phyloP scores from a whole-genome alignment of 2,797 vertebrate genomes.

The Xenops minutus region DNA sequence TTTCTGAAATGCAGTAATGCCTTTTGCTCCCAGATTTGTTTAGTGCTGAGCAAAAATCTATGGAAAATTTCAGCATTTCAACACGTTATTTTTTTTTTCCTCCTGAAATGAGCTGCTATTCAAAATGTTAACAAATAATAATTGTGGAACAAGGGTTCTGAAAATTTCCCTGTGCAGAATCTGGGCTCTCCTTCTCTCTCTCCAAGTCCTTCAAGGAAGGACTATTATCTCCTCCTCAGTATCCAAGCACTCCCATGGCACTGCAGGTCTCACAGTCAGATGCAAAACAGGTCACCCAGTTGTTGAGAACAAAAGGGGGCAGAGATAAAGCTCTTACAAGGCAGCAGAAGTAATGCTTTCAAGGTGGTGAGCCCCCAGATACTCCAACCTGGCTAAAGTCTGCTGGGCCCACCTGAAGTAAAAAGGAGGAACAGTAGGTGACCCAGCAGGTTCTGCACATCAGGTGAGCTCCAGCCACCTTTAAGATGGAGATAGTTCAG shows the following conservation, averaged over 20 bases:
- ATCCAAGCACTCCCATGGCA: fast-evolving
- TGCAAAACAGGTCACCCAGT: background rate
- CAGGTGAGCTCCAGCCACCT: background rate
- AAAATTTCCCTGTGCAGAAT: background rate
- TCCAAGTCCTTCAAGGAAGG: background rate
- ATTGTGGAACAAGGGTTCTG: background rate
- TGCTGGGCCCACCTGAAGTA: background rate
- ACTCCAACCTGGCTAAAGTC: background rate
- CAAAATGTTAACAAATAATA: background rate
- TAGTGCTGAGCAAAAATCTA: background rate
- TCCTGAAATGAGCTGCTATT: background rate
- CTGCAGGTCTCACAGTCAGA: background rate
- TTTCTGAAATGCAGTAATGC: constrained; percentile 17
- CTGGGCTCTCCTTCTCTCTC: background rate
- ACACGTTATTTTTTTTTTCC: background rate
- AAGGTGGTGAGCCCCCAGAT: background rate
- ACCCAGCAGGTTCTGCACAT: background rate
- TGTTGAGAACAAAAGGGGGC: background rate
- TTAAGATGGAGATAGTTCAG: background rate
- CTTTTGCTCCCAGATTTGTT: background rate
- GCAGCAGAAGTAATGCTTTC: background rate
- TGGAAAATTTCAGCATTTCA: background rate
- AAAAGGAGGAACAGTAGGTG: background rate
- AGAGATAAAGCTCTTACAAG: background rate
- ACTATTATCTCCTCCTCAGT: background rate